These are phyloP conservation scores for Caenorhabditis sp. DNA, from an alignment of 2,888 invertebrate species.

Conservation along the genomic window DNA sequence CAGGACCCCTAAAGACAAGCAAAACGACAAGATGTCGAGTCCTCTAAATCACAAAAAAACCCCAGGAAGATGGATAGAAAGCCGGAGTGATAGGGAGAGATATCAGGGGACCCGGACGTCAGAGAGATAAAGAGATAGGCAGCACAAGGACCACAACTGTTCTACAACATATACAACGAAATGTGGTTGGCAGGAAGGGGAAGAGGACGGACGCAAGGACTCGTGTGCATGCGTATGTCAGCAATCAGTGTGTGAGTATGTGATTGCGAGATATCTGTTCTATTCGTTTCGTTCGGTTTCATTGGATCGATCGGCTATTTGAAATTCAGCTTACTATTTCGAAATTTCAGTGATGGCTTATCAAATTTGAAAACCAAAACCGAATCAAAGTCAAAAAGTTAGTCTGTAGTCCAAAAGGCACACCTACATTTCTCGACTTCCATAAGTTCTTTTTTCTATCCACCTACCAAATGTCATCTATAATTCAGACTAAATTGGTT, in stretches of 20 bases:
- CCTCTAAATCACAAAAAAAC: conserved; percentile 59
- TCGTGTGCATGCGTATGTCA: no score
- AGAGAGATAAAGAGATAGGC: conserved; percentile 31
- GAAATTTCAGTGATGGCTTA: no score
- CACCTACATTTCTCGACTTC: no score
- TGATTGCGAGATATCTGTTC: conserved; percentile 57
- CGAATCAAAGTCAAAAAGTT: no score
- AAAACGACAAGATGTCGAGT: conserved; percentile 43
- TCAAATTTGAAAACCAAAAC: no score
- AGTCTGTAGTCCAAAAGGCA: no score
- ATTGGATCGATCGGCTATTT: no score
- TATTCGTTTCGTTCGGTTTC: conserved; percentile 13
- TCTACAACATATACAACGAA: conserved; percentile 66
- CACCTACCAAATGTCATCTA: conserved; percentile 3
- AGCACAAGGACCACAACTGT: conserved; percentile 57
- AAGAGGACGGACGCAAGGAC: conserved; percentile 22
- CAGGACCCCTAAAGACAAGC: conserved; percentile 41
- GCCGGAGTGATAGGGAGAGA: conserved; percentile 20
- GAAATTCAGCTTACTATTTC: no score
- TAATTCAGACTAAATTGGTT: conserved; percentile 5
- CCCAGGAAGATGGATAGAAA: conserved; percentile 60
- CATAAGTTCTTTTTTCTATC: not conserved
- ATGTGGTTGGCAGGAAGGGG: conserved; percentile 46
- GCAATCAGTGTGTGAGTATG: conserved; percentile 11
- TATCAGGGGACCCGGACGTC: no score